These are phyloP conservation scores for Drosophila ezoana DNA, from an alignment of 2,888 invertebrate species.

Conservation along the genomic window DNA sequence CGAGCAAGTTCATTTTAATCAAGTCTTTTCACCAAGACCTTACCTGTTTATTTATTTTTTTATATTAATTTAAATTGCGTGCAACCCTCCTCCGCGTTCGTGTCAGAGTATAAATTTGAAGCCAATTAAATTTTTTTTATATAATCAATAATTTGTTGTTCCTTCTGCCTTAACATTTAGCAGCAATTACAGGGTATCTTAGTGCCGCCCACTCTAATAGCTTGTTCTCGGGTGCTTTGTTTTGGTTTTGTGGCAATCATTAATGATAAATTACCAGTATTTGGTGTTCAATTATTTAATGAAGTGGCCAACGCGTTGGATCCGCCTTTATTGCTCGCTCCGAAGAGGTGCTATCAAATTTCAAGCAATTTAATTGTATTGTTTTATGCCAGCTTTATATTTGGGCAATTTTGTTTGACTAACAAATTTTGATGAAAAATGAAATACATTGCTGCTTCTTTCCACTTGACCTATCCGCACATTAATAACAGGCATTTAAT, in stretches of 20 bases:
- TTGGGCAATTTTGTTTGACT: background rate
- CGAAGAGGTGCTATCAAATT: constrained; percentile 55
- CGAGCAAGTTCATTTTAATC: background rate
- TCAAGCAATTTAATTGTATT: constrained; percentile 49
- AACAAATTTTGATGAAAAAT: constrained; percentile 12
- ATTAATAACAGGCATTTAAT: constrained; percentile 10
- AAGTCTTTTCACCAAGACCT: no score
- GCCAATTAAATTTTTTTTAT: no score
- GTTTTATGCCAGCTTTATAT: constrained; percentile 17
- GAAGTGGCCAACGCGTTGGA: constrained; percentile 47
- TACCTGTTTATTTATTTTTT: no score
- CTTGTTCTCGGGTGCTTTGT: background rate
- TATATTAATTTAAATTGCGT: no score
- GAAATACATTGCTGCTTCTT: background rate
- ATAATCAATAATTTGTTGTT: no score
- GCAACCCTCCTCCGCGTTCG: no score
- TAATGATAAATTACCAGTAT: constrained; percentile 79
- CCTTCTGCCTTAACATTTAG: no score
- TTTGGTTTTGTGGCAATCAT: constrained; percentile 57
- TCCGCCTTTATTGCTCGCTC: constrained; percentile 38
- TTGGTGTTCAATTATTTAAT: constrained; percentile 79
- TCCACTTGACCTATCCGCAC: constrained; percentile 17
- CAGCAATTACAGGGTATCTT: constrained; percentile 14
- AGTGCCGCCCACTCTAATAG: background rate
- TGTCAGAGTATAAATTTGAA: no score